Base-by-base conservation (phyloP, 2,888 invertebrate genomes). In the Allolobophora icterica region DNA sequence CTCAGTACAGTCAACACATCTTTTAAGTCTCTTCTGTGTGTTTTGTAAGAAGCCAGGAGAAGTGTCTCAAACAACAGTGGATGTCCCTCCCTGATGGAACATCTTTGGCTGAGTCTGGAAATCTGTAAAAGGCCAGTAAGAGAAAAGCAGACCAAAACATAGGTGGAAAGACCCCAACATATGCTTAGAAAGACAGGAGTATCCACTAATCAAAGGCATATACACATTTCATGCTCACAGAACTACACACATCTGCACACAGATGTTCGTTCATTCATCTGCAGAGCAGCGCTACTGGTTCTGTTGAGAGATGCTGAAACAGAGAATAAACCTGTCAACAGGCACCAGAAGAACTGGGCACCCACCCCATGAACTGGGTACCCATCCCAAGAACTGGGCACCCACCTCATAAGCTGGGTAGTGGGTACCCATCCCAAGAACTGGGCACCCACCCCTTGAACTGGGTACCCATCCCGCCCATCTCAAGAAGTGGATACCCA, bases 241-340 rank as follows among this genome's bases (percentile, higher is more conserved):
- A 52, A 52, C 52, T 24, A 52, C 71, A 71, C n/a, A 71, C 71
- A 71, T n/a, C 52, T 52, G 52, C 21, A n/a, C n/a, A 71, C 71
- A 71, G 71, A 71, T 71, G n/a, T 71, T n/a, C n/a, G n/a, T 71
- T n/a, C n/a, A 71, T 71, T n/a, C 71, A 71, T 71, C n/a, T 30
- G 71, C 8, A 13, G 71, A 71, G 71, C 30, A 71, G 24, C 1
- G 21, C 13, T 13, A 52, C 52, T 21, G 21, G 52, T 52, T 52
- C 52, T 52, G 52, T 52, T 52, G 52, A 52, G 19, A 52, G 52
- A 52, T 52, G 52, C 52, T 6, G 6, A 52, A 52, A 52, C 5
- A 52, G 19, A 52, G 52, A 52, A 11, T 52, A 52, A 24, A 21
- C 24, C 52, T 52, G 52, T 52, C 52, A 52, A 52, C 52, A 52